These are phyloP conservation scores for Aspidoscelis tigris DNA, from an alignment of 2,113 vertebrate species.

Conservation along the genomic window DNA sequence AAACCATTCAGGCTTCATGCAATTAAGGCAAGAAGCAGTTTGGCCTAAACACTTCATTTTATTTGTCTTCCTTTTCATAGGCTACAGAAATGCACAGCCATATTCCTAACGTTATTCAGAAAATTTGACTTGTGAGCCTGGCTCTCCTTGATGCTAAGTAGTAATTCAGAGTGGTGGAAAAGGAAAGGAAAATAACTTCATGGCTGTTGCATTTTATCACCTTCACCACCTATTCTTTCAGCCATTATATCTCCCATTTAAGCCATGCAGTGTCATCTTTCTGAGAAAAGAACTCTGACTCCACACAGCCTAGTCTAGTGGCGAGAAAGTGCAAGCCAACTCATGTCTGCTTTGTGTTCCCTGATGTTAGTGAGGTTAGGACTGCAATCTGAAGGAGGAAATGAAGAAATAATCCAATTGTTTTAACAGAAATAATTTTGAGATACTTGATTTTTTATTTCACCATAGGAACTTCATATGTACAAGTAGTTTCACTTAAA, in stretches of 20 bases:
- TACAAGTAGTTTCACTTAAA: too few species aligned
- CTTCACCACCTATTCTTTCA: not conserved
- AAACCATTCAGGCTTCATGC: not conserved
- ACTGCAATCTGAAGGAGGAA: too few species aligned
- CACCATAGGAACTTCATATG: not conserved
- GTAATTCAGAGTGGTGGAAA: slow-evolving; percentile 3
- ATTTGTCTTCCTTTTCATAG: not conserved
- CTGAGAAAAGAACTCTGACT: not conserved
- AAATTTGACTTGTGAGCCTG: slow-evolving; percentile 11
- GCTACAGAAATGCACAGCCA: not conserved
- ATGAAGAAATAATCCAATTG: not conserved
- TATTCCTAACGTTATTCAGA: slow-evolving; percentile 6
- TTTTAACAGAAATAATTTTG: not conserved
- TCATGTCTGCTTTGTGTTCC: too few species aligned
- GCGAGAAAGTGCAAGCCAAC: too few species aligned
- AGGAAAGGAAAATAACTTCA: not conserved
- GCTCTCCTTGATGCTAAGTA: not conserved
- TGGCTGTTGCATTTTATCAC: not conserved
- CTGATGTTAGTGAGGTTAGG: too few species aligned
- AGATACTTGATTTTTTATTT: not conserved
- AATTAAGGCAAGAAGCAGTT: not conserved
- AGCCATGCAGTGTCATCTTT: not conserved
- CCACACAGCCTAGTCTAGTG: not conserved
- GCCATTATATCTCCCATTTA: not conserved
- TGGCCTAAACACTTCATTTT: not conserved